phyloP scores from a whole-genome alignment of 2,797 vertebrate species.

The Brachyrhaphis roseni region DNA sequence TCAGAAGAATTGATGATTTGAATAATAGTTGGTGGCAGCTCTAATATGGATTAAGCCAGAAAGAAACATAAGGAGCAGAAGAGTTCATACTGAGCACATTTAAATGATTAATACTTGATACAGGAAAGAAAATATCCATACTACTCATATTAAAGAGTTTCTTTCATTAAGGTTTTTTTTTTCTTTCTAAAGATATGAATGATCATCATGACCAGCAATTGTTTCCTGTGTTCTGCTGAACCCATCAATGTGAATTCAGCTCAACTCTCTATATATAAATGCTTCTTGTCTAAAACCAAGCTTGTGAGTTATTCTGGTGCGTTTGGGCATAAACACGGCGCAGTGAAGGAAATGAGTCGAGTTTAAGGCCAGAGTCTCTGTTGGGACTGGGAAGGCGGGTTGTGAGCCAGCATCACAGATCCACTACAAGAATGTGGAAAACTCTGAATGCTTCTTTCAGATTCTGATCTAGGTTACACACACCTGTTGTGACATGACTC shows the following conservation, averaged over 20 bases:
- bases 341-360: slow-evolving; percentile 66
- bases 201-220: not conserved
- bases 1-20: no score
- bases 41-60: not conserved
- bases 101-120: not conserved
- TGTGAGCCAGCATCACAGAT: slow-evolving; percentile 6
- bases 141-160: no score
- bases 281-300: slow-evolving; percentile 54
- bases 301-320: slow-evolving; percentile 40
- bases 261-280: not conserved
- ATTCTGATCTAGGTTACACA: slow-evolving; percentile 14
- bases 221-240: not conserved
- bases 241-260: not conserved
- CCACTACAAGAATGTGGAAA: slow-evolving; percentile 1
- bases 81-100: not conserved
- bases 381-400: slow-evolving; percentile 30
- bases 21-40: no score
- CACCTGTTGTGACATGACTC: slow-evolving; percentile 16
- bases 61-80: not conserved
- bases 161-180: no score
- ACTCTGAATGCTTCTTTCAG: slow-evolving; percentile 1
- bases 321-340: slow-evolving; percentile 50
- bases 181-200: not conserved
- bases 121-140: not conserved
- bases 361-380: slow-evolving; percentile 44